Base-by-base conservation (phyloP, 2,888 invertebrate genomes). In the Lutraria lutraria region DNA sequence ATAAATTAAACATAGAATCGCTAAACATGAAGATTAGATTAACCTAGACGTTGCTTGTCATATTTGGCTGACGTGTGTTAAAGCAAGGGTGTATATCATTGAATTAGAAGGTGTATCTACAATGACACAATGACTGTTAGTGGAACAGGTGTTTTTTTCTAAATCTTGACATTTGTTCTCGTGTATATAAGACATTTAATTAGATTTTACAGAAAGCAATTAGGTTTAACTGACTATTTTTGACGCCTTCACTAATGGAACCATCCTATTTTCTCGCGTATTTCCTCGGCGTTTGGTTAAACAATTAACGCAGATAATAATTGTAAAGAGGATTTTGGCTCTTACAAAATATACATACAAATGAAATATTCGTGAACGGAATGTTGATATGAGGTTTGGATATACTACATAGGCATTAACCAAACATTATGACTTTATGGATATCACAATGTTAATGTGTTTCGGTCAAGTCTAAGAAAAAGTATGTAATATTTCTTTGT, bases 171-270 rank as follows among this genome's bases (percentile, higher is more conserved):
- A 76, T 25, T 76, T 76, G 76, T 76, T 19, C 19, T 34, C 15
- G 31, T 19, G 76, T 76, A 31, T 25, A 68, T 15, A 76, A 76
- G 16, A 76, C 76, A 0, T 31, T 19, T 76, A 76, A 76, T 76
- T 34, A 76, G 76, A 76, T 76, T 31, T 31, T 68, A 25, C 63
- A 31, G 31, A 76, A 34, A 76, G 76, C 76, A 76, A 76, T 76
- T 76, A 76, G 34, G 19, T 76, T 76, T 76, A 31, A 31, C 34
- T 34, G 12, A 34, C 76, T 43, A 34, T 76, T 34, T 76, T 25
- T 25, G 34, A 76, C 76, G 34, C 76, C 76, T 76, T 68, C 76
- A 0, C 19, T 76, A 76, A 76, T 76, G 76, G 31, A 76, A 76
- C 76, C 29, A 31, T 76, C 76, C 29, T 25, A 34, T 2, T 72